Conservation (phyloP, 2,888 invertebrate species). For the Drosophila ustulata region DNA sequence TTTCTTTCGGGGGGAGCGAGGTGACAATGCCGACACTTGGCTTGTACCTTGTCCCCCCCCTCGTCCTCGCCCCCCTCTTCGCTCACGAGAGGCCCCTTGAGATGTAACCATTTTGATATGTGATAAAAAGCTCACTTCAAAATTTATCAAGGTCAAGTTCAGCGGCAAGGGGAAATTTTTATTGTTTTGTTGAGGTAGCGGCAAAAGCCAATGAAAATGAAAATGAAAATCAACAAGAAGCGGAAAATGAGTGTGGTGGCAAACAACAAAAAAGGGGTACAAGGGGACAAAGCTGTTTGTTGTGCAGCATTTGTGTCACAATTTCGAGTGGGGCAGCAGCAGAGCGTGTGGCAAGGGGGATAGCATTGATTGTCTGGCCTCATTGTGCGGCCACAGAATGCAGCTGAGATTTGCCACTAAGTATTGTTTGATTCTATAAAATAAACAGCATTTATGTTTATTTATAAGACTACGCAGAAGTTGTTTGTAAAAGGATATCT, state of each 20-base stretch:
- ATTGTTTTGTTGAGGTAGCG: conserved; percentile 74
- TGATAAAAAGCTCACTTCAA: conserved; percentile 80
- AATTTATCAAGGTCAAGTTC: conserved; percentile 81
- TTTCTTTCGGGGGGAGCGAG: conserved; percentile 26
- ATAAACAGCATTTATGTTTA: too few species aligned
- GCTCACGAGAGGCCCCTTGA: conserved; percentile 61
- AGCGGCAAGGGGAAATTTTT: conserved; percentile 28
- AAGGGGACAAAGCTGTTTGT: conserved; percentile 19
- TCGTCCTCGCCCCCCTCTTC: background rate
- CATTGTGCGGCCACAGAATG: background rate
- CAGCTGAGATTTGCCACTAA: background rate
- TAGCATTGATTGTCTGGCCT: conserved; percentile 16
- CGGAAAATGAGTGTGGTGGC: conserved; percentile 19
- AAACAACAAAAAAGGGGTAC: conserved; percentile 41
- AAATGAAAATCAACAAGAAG: conserved; percentile 20
- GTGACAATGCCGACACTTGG: conserved; percentile 50
- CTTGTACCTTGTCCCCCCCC: conserved; percentile 23
- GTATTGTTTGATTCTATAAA: too few species aligned
- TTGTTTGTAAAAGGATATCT: too few species aligned
- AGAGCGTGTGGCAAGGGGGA: too few species aligned
- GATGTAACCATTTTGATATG: conserved; percentile 78
- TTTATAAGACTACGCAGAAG: too few species aligned
- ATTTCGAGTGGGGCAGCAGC: conserved; percentile 26
- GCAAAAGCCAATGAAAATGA: conserved; percentile 47
- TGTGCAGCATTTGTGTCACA: conserved; percentile 56